A percentile compares a stretch with the other conserved stretches of the same genome.
Conservation (phyloP, 2,113 vertebrate species). For the Onychostruthus taczanowskii region DNA sequence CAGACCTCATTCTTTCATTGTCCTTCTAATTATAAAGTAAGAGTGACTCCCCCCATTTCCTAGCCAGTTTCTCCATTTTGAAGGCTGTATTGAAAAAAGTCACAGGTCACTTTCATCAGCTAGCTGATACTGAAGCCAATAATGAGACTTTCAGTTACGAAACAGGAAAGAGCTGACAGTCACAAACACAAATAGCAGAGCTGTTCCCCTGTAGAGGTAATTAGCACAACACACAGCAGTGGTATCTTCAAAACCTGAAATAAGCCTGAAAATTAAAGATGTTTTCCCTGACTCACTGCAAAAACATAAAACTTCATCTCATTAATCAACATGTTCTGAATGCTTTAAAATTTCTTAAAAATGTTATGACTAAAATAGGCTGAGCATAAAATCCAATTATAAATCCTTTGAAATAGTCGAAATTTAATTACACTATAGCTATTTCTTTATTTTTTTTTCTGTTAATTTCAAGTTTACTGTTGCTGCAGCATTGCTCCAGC, state of each 20-base stretch:
- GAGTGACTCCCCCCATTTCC: not conserved
- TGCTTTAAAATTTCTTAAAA: not conserved
- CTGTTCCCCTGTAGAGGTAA: not conserved
- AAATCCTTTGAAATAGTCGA: not conserved
- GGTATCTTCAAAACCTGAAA: not conserved
- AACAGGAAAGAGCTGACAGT: not conserved
- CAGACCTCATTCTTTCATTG: too few relatives aligned
- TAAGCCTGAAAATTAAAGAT: not conserved
- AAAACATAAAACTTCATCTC: not conserved
- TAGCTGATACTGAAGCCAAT: not conserved
- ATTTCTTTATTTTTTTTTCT: not conserved
- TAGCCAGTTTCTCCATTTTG: not conserved
- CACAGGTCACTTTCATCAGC: not conserved
- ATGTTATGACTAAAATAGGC: not conserved
- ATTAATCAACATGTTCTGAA: not conserved
- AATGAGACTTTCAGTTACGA: not conserved
- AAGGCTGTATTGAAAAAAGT: not conserved
- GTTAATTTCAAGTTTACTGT: rapidly evolving
- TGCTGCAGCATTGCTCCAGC: not conserved
- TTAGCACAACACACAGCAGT: rapidly evolving
- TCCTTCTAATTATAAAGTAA: not conserved
- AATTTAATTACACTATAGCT: not conserved
- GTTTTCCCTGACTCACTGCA: not conserved
- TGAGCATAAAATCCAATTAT: not conserved
- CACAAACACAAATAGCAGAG: not conserved